Evolutionary conservation across 2,113 vertebrate species (phyloP), one percentile per base, ranked within the genome.

Genomic region (Colossoma macropomum): DNA sequence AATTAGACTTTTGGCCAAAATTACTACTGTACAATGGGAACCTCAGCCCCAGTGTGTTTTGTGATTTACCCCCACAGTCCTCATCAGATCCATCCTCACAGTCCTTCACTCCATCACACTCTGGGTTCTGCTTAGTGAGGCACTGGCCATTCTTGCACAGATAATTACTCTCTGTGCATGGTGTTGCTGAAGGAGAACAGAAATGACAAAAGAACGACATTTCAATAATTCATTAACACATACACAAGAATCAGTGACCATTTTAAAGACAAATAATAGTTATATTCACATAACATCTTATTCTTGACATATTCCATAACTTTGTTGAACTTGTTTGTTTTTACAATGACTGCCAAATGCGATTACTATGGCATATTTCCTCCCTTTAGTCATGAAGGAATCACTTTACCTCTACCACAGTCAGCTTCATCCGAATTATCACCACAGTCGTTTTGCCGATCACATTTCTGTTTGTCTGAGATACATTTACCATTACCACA

Each of bases 391-490:
- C 50, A 52, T 52, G 21, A 56, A 21, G 34, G 23, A 9, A 10
- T 1, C 27, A 11, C 16, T 95, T 94, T 86, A 97, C 97, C 85
- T 0, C 0, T 82, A 1, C 0, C 0, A 54, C 97, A 99, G 1
- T 86, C 5, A 0, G 93, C 87, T 88, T 99, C 98, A 0, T 99
- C 98, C 0, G 95, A 95, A 0, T 94, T 92, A 0, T 99, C 97
- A 0, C 88, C 95, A 3, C 98, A 99, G 94, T 96, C 69, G 0
- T 95, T 87, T 0, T 1, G 87, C 0, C 93, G 90, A 0, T 99
- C 92, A 0, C 98, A 99, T 63, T 84, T 87, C 77, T 78, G 91
- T 15, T 90, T 88, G 62, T 80, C 38, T 0, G 92, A 93, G 60
- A 97, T 9, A 80, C 98, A 99, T 3, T 93, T 95, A 0, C 90